phyloP scores from a whole-genome alignment of 2,888 invertebrate genomes.

The Euplexia lucipara region DNA sequence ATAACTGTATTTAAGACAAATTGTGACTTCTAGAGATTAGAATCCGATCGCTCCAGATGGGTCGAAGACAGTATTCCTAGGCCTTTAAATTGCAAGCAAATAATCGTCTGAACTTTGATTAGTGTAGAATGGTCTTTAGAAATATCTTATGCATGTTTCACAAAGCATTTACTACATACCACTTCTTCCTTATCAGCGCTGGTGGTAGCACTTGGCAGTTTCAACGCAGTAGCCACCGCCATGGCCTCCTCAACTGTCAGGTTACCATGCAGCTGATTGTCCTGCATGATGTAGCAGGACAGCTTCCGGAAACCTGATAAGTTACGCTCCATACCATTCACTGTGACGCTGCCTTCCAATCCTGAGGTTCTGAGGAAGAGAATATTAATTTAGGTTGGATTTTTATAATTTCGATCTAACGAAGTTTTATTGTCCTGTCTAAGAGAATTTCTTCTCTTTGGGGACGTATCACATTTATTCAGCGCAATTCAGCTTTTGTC shows the following conservation, averaged over 20 bases:
- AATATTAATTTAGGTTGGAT: conserved; percentile 4
- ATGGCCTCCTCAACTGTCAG: conserved; percentile 98
- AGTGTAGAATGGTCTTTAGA: too few relatives aligned
- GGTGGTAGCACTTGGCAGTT: conserved; percentile 94
- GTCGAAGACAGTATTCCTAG: too few relatives aligned
- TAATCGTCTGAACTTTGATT: background rate
- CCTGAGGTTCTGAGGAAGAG: conserved; percentile 93
- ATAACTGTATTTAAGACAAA: too few relatives aligned
- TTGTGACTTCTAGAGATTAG: too few relatives aligned
- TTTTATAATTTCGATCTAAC: background rate
- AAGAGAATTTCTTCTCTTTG: too few relatives aligned
- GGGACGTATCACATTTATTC: too few relatives aligned
- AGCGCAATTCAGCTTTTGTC: too few relatives aligned
- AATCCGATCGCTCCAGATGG: too few relatives aligned
- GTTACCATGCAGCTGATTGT: conserved; percentile 97
- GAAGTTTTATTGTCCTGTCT: too few relatives aligned
- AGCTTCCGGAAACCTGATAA: conserved; percentile 97
- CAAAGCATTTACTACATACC: conserved; percentile 90
- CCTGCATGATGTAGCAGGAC: conserved; percentile 99
- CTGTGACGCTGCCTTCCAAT: conserved; percentile 95
- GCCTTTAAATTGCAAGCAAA: too few relatives aligned
- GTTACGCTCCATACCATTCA: conserved; percentile 96
- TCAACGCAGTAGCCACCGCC: conserved; percentile 97
- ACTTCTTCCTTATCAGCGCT: conserved; percentile 95
- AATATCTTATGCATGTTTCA: too few relatives aligned